Evolutionary conservation across 2,113 vertebrate species (phyloP).

Genomic region (Hippocampus mohnikei): DNA sequence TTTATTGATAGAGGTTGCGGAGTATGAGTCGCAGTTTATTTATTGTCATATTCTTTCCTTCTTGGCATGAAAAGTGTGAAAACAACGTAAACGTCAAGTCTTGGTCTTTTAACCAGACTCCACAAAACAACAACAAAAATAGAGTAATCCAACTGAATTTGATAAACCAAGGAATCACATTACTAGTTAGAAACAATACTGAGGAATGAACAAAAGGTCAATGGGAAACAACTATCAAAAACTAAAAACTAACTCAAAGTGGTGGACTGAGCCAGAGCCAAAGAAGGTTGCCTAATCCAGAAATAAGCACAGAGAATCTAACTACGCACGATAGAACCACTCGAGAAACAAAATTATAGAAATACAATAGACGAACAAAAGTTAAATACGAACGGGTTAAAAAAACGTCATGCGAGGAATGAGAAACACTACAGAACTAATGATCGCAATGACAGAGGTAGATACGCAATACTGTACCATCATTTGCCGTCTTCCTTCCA

Average conservation of each 20-base stretch:
- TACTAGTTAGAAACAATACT: neutral
- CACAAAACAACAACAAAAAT: neutral
- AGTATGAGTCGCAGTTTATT: conserved; percentile 1
- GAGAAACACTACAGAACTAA: neutral
- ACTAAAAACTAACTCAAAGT: neutral
- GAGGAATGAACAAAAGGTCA: neutral
- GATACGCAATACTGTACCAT: neutral
- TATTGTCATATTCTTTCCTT: neutral
- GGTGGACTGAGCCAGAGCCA: neutral
- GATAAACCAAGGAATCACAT: neutral
- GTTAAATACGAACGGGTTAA: neutral
- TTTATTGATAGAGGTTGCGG: conserved; percentile 9
- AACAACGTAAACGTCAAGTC: neutral
- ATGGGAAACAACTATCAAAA: neutral
- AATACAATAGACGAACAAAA: neutral
- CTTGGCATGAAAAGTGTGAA: neutral
- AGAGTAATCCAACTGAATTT: neutral
- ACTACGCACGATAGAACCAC: neutral
- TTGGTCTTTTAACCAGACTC: neutral
- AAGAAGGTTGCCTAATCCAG: neutral
- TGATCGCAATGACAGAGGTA: neutral
- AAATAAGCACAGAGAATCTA: neutral
- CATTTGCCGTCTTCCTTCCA: neutral
- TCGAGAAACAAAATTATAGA: neutral
- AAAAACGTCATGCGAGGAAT: no score